Base-by-base conservation (phyloP, 2,113 vertebrate genomes). In the Chaetops frenatus region DNA sequence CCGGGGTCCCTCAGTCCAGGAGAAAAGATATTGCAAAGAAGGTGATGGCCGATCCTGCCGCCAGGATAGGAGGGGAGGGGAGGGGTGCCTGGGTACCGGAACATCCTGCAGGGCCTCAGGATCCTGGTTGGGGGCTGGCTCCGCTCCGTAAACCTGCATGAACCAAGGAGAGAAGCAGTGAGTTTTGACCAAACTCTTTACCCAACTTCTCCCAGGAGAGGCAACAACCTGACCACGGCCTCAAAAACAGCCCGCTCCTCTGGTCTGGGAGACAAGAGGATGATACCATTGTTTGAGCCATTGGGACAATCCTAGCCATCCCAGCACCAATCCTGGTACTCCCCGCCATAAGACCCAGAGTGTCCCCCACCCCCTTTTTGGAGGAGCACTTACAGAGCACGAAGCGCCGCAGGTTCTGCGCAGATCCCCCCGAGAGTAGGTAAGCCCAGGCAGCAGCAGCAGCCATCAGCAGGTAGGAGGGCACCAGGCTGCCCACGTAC, bases 401-500 rank as follows among this genome's bases (percentile, higher is more conserved):
- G 81, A 98, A 95, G 61, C 92, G 97, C 16, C 82, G 95, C 80
- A 98, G 79, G 91, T 97, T 98, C 90, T 97, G 93, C 10, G 83
- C 91, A 22, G 98, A 98, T 61, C 98, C 98, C 28, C 98, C 98
- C 0, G 98, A 97, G 11, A 98, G 95, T 2, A 97, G 57, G 80
- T 97, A 98, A 45, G 98, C 98, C 98, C 98, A 98, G 53, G 74
- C 50, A 10, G 96, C 98, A 1, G 98, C 96, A 76, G 69, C 53
- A 6, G 91, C 96, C 93, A 96, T 98, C 88, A 98, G 90, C 66
- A 97, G 64, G 57, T 98, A 98, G 45, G 98, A 97, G 38, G 98
- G 98, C 57, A 98, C 96, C 35, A 98, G 96, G 88, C 98, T 98
- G 94, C 97, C 98, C 90, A 97, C 92, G 1, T 98, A 98, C 36